Base-by-base conservation (phyloP, 1,140 invertebrate genomes). In the Drosophila subpulchrella region DNA sequence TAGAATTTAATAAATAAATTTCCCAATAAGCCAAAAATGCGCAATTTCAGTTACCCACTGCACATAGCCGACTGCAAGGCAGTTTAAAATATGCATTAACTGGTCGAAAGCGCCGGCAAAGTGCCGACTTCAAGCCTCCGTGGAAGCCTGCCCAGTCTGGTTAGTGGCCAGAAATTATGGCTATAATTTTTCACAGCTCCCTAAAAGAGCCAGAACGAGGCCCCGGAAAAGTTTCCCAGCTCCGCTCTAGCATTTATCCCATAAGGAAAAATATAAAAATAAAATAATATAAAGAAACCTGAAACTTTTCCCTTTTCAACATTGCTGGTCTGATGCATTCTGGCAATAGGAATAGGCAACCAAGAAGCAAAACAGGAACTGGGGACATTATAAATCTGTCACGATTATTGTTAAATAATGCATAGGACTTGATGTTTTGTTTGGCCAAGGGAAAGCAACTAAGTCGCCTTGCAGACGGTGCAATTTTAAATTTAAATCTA, bases 1-100 rank as follows among this genome's bases (percentile, higher is more conserved):
- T 56, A 61, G 70, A 89, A 89, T 89, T 88, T 89, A 89, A 88
- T 88, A 89, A 89, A 88, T 89, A 88, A 88, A 84, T 88, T 84
- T 88, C 58, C 53, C 84, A 89, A 88, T 88, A 90, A 89, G 65
- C 84, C 84, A 81, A 89, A 88, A 81, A 75, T 89, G 80, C 73
- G 61, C 53, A 53, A 59, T 67, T 63, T 53, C 75, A 57, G 61
- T 47, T 46, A 59, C 63, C 59, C 41, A 54, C 56, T 39, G 67
- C 48, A 65, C 42, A 60, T 44, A 34, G 38, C 74, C 57, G 17
- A 27, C 27, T 27, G 53, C 50, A 83, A 65, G 81, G 70, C 60
- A 65, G 65, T 75, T 89, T 89, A 78, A 89, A 90, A 85, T 89
- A 89, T 90, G 65, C 74, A 90, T 90, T 89, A 85, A 81, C 80